A percentile compares a stretch with the other conserved stretches of the same genome.
phyloP scores from a whole-genome alignment of 2,888 invertebrate species.

The Dolomedes plantarius region DNA sequence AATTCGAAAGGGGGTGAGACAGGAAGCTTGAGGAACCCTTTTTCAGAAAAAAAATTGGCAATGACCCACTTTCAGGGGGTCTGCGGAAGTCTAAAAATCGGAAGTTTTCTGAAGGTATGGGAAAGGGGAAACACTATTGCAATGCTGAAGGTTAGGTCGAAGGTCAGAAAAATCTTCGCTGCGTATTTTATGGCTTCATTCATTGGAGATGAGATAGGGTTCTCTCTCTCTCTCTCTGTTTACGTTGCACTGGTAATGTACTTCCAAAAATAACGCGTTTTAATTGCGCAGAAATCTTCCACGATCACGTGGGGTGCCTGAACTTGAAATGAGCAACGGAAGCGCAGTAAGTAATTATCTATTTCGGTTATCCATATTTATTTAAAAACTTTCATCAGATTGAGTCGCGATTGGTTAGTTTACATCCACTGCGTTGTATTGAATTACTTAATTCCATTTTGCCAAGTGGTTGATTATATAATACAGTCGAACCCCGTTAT shows the following conservation, averaged over 20 bases:
- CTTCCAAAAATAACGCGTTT: neutral
- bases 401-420: too few species aligned
- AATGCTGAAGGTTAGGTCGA: conserved; percentile 38
- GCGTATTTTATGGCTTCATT: neutral
- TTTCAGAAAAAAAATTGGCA: conserved; percentile 36
- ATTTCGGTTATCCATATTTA: too few species aligned
- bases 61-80: conserved; percentile 36
- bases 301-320: too few species aligned
- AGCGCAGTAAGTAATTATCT: too few species aligned
- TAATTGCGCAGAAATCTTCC: too few species aligned
- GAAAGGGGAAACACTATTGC: conserved; percentile 27
- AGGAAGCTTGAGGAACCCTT: neutral
- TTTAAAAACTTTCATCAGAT: too few species aligned
- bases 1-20: neutral
- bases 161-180: conserved; percentile 31
- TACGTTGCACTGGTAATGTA: neutral
- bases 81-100: conserved; percentile 18
- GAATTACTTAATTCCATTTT: too few species aligned
- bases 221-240: too few species aligned
- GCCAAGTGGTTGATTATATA: too few species aligned
- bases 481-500: too few species aligned
- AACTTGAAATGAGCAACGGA: too few species aligned
- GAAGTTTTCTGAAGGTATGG: conserved; percentile 27
- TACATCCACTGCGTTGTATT: too few species aligned
- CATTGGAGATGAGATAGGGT: conserved; percentile 15